Evolutionary conservation across 2,888 invertebrate species (phyloP).

Genomic region (Pristionchus japonicus): DNA sequence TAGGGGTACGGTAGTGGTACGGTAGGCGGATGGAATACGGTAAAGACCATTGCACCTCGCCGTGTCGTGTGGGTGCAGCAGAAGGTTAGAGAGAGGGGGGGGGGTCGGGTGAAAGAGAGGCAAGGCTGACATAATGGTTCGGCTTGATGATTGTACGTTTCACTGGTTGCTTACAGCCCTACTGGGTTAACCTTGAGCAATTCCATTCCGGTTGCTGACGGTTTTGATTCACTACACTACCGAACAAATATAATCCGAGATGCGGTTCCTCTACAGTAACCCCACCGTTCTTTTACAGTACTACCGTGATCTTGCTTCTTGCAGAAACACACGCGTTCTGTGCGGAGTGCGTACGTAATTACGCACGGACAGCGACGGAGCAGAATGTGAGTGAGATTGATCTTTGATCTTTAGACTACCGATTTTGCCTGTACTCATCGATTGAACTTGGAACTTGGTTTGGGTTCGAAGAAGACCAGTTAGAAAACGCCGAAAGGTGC

Average conservation of each 20-base stretch:
- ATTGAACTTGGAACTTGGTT: too few species aligned
- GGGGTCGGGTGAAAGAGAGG: neutral
- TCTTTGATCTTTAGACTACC: constrained; percentile 29
- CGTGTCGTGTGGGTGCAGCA: neutral
- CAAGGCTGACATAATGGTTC: neutral
- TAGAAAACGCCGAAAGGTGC: too few species aligned
- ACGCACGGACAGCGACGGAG: constrained; percentile 26
- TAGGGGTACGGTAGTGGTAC: neutral
- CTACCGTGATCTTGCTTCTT: neutral
- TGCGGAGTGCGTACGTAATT: constrained; percentile 22
- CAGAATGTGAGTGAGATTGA: constrained; percentile 35
- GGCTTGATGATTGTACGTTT: neutral
- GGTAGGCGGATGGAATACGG: too few species aligned
- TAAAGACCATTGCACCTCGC: neutral
- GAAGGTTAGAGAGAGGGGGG: neutral
- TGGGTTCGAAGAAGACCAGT: too few species aligned
- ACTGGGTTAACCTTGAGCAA: too few species aligned
- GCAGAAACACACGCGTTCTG: constrained; percentile 40
- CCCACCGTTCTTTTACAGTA: too few species aligned
- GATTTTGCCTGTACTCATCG: too few species aligned
- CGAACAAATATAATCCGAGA: too few species aligned
- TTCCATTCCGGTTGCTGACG: too few species aligned
- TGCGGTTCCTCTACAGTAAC: neutral
- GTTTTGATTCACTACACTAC: too few species aligned
- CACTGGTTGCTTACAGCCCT: too few species aligned